Evolutionary conservation across 2,888 invertebrate species (phyloP).

Genomic region (Ectemnius continuus): DNA sequence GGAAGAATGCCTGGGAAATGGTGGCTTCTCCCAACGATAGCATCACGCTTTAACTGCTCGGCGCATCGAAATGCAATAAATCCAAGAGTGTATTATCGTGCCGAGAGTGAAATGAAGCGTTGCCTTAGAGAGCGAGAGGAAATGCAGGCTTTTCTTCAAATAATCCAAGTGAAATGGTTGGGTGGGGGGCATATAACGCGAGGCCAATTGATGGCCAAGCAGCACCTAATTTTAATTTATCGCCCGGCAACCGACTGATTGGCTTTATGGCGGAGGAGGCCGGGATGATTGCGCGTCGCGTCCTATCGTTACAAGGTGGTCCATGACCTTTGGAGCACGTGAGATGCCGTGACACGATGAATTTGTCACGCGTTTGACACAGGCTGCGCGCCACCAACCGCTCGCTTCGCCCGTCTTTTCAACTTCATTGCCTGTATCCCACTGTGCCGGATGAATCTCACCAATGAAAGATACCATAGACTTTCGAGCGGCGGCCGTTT

Average conservation of each 20-base stretch:
- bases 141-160: neutral
- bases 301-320: conserved; percentile 62
- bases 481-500: no score
- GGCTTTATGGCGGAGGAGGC: conserved; percentile 40
- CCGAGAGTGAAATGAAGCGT: neutral
- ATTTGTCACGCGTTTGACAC: conserved; percentile 72
- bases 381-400: conserved; percentile 47
- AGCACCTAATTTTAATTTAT: conserved; percentile 75
- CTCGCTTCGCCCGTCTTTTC: conserved; percentile 20
- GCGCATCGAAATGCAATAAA: neutral
- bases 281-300: conserved; percentile 57
- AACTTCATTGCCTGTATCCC: neutral
- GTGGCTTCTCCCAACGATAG: conserved; percentile 13
- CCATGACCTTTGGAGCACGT: conserved; percentile 63
- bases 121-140: neutral
- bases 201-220: conserved; percentile 70
- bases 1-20: conserved; percentile 3
- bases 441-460: no score
- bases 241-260: conserved; percentile 48
- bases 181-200: conserved; percentile 69
- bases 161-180: conserved; percentile 58
- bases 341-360: conserved; percentile 72
- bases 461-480: no score
- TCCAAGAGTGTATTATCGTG: neutral
- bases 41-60: neutral